phyloP scores from a whole-genome alignment of 2,113 vertebrate species.

The Ranitomeya imitator region DNA sequence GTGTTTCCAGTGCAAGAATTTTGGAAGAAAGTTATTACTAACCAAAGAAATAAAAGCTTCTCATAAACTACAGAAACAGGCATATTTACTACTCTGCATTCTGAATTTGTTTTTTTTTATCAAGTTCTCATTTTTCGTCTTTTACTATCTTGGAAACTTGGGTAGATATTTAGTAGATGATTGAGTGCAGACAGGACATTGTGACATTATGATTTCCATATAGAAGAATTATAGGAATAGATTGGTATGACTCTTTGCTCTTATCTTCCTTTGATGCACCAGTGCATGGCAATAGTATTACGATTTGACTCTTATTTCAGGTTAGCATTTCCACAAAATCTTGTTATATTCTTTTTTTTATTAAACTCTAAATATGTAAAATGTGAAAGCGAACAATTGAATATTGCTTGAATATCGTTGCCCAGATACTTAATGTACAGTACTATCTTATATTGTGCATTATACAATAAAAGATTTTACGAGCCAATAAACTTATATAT shows the following conservation, averaged over 20 bases:
- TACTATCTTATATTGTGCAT: constrained; percentile 14
- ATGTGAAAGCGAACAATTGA: constrained; percentile 23
- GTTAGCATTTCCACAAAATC: background rate
- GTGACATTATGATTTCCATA: background rate
- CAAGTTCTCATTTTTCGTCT: background rate
- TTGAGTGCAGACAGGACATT: background rate
- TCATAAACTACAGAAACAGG: background rate
- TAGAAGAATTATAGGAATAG: constrained; percentile 16
- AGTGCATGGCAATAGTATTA: background rate
- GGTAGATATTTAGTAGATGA: background rate
- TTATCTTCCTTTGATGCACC: background rate
- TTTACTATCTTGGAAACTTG: background rate
- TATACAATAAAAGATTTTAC: constrained; percentile 45
- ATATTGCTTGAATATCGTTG: constrained; percentile 15
- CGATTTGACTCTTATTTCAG: background rate
- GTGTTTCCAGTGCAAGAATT: background rate
- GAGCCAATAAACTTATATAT: constrained; percentile 52
- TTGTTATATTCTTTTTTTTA: constrained; percentile 18
- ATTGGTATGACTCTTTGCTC: background rate
- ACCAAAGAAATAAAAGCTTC: background rate
- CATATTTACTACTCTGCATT: background rate
- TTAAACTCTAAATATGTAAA: constrained; percentile 30
- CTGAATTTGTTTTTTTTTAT: background rate
- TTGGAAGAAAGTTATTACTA: background rate
- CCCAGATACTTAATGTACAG: constrained; percentile 24